Evolutionary conservation across 2,888 invertebrate species (phyloP).

Genomic region (Campoplex nolae): DNA sequence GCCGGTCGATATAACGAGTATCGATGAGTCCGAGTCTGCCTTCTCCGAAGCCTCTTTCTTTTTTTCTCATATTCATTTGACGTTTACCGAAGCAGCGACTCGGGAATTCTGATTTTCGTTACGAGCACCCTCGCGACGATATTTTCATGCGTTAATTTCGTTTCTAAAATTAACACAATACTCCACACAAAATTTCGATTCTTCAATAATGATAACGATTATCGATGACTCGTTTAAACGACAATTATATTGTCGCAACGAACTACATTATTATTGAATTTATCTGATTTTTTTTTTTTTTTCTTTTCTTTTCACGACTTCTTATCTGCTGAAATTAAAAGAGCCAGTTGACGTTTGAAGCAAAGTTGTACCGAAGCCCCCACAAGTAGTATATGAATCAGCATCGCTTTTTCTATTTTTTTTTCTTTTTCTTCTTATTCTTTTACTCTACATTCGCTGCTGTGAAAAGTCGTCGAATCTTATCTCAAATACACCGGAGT

Average conservation of each 20-base stretch:
- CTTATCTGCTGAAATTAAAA: neutral
- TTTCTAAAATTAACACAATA: too few species aligned
- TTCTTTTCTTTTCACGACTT: neutral
- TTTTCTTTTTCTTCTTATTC: neutral
- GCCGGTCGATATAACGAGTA: neutral
- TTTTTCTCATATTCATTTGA: conserved; percentile 7
- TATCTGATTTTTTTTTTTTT: neutral
- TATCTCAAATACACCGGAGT: conserved; percentile 50
- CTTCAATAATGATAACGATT: neutral
- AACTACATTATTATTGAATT: neutral
- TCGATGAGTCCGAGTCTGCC: neutral
- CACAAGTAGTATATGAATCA: conserved; percentile 21
- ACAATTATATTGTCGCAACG: neutral
- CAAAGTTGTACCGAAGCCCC: conserved; percentile 2
- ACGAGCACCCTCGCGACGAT: neutral
- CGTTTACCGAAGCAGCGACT: neutral
- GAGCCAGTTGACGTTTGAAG: conserved; percentile 6
- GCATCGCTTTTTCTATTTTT: neutral
- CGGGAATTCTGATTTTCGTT: neutral
- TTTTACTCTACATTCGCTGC: neutral
- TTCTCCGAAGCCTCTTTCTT: neutral
- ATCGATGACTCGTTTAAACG: neutral
- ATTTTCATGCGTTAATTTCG: too few species aligned
- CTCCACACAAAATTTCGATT: too few species aligned
- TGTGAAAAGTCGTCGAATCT: conserved; percentile 54